A percentile compares a stretch with the other conserved stretches of the same genome.
Evolutionary conservation across 2,797 vertebrate genomes (phyloP).

Genomic region (Anguilla pacifica): DNA sequence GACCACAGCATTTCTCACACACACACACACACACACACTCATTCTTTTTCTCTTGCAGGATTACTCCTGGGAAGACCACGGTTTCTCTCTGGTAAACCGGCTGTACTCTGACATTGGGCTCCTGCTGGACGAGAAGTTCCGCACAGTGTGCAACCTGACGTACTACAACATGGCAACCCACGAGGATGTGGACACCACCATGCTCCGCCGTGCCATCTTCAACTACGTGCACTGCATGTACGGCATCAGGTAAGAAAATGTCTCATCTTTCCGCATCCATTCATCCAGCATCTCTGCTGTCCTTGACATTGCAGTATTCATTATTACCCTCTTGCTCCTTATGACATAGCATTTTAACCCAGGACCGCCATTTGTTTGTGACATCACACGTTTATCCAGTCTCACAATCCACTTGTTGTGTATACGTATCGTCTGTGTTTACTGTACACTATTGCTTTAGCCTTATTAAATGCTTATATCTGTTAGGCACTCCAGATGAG

Average conservation of each 20-base stretch:
- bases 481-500: too few species aligned
- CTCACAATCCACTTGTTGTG: not conserved
- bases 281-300: not conserved
- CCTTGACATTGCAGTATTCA: not conserved
- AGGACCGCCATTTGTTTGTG: not conserved
- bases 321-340: not conserved
- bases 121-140: slow-evolving; percentile 81
- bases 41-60: slow-evolving; percentile 61
- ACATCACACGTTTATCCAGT: not conserved
- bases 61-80: slow-evolving; percentile 84
- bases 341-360: not conserved
- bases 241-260: slow-evolving; percentile 75
- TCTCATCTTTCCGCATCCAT: not conserved
- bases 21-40: not conserved
- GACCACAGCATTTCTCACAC: not conserved
- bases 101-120: slow-evolving; percentile 84
- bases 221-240: slow-evolving; percentile 87
- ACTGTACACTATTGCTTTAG: too few species aligned
- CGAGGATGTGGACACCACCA: slow-evolving; percentile 78
- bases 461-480: too few species aligned
- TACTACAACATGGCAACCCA: slow-evolving; percentile 81
- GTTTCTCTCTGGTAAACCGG: slow-evolving; percentile 82
- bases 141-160: slow-evolving; percentile 80
- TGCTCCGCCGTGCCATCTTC: slow-evolving; percentile 79
- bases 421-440: not conserved